Conservation (phyloP, 92 coral and sea anemone species). For the Palythoa grandis region DNA sequence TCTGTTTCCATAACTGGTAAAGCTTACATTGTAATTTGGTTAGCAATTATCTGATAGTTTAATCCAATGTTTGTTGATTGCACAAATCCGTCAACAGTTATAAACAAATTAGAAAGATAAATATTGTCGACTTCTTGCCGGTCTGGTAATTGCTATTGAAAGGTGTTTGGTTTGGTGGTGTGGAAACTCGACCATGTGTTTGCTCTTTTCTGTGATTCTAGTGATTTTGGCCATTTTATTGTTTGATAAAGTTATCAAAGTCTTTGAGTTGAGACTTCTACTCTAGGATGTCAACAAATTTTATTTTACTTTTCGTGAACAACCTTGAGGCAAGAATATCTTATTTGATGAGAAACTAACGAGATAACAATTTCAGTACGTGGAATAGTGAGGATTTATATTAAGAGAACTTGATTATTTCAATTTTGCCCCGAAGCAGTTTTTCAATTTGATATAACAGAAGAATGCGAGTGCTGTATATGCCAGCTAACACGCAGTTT, state of each 20-base stretch:
- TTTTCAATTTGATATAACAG: constrained; percentile 23
- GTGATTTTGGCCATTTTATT: background rate
- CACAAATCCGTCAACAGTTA: constrained; percentile 38
- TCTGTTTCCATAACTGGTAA: background rate
- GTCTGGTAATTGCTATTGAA: constrained; percentile 32
- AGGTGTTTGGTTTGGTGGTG: constrained; percentile 42
- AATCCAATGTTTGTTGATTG: constrained; percentile 41
- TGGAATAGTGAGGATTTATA: constrained; percentile 34
- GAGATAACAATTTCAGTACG: constrained; percentile 13
- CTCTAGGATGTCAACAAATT: background rate
- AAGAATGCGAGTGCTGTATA: background rate
- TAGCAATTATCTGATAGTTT: constrained; percentile 40
- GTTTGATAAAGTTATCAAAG: background rate
- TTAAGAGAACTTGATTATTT: constrained; percentile 13
- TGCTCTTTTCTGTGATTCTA: background rate
- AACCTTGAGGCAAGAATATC: background rate
- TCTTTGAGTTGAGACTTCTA: background rate
- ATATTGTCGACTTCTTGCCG: constrained; percentile 49
- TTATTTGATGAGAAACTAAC: background rate
- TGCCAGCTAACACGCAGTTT: constrained; percentile 32
- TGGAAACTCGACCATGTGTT: constrained; percentile 25
- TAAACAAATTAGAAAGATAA: constrained; percentile 48
- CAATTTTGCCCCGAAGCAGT: constrained; percentile 31
- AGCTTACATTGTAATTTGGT: constrained; percentile 28
- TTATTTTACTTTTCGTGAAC: background rate